These are phyloP conservation scores for Chrysolina haemoptera DNA, from an alignment of 2,888 invertebrate species.

Conservation along the genomic window DNA sequence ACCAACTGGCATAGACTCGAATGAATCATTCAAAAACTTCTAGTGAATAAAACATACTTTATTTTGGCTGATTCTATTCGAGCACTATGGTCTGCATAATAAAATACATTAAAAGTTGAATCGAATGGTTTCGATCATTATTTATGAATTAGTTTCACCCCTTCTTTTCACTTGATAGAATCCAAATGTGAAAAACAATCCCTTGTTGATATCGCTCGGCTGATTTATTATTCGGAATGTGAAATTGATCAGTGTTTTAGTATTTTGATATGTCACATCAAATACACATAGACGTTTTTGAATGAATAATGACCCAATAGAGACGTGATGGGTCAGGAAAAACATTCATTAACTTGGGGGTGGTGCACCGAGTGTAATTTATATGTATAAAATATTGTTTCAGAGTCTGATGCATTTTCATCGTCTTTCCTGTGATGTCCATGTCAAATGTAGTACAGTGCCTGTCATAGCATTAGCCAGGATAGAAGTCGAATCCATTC, in stretches of 20 bases:
- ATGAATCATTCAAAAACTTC: slow-evolving; percentile 10
- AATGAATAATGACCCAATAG: neutral
- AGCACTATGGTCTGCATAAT: slow-evolving; percentile 9
- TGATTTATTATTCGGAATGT: slow-evolving; percentile 16
- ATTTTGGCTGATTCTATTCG: neutral
- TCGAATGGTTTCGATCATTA: neutral
- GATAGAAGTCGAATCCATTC: too few relatives aligned
- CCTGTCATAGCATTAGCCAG: too few relatives aligned
- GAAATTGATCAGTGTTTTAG: slow-evolving; percentile 14
- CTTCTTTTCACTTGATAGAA: slow-evolving; percentile 1
- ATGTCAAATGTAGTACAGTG: too few relatives aligned
- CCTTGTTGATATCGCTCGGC: neutral
- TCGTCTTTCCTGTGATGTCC: too few relatives aligned
- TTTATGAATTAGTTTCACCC: slow-evolving; percentile 8
- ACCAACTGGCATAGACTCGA: neutral
- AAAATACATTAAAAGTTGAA: slow-evolving; percentile 20
- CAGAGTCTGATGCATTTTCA: too few relatives aligned
- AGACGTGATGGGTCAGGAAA: neutral
- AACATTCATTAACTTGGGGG: neutral
- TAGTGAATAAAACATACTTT: slow-evolving; percentile 17
- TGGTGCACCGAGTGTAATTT: neutral
- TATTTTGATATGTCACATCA: slow-evolving; percentile 19
- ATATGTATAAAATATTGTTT: too few relatives aligned
- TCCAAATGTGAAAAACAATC: slow-evolving; percentile 13
- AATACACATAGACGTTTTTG: slow-evolving; percentile 9